These are phyloP conservation scores for Myiopsitta monachus DNA, from an alignment of 2,113 vertebrate species.

Conservation along the genomic window DNA sequence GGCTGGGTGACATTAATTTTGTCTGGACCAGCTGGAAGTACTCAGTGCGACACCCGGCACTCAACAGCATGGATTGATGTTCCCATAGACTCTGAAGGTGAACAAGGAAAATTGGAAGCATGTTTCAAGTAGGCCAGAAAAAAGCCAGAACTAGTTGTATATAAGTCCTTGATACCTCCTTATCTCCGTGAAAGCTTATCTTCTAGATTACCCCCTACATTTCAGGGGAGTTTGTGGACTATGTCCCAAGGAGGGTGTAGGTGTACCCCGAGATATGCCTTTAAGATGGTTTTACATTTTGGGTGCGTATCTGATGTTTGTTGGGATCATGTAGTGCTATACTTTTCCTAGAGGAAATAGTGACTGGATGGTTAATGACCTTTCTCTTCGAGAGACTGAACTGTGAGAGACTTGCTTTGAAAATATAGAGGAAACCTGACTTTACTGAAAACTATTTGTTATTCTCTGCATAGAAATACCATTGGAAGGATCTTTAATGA, in stretches of 20 bases:
- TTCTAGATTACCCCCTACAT: neutral
- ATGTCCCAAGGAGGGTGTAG: neutral
- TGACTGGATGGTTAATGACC: neutral
- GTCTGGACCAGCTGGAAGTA: neutral
- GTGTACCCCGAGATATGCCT: rapidly evolving
- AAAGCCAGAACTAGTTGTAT: neutral
- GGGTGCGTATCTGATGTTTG: neutral
- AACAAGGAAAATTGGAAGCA: neutral
- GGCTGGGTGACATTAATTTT: neutral
- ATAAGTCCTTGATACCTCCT: neutral
- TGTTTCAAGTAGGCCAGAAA: neutral
- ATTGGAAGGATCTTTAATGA: neutral
- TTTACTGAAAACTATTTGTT: neutral
- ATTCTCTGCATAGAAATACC: neutral
- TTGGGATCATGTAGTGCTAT: neutral
- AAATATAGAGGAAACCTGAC: neutral
- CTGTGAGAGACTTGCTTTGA: neutral
- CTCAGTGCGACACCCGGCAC: rapidly evolving
- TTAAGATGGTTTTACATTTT: neutral
- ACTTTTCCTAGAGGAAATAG: neutral
- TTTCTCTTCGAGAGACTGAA: neutral
- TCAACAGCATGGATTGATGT: neutral
- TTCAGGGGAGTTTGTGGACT: neutral
- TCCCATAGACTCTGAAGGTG: neutral
- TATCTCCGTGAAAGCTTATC: neutral